Evolutionary conservation across 2,888 invertebrate species (phyloP).

Genomic region (Panopea generosa): DNA sequence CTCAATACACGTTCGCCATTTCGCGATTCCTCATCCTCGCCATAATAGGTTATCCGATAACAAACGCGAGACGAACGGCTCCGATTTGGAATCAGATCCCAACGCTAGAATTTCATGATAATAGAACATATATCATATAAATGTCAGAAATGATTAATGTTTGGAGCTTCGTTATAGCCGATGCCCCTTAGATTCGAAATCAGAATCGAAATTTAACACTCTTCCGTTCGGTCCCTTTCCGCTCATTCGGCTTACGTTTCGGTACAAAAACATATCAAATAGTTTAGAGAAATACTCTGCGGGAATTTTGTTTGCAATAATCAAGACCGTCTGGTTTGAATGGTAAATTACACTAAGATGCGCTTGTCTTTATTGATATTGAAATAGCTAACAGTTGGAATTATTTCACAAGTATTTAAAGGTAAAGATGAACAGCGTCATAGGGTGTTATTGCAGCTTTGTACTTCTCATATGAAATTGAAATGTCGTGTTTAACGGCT

Average conservation of each 20-base stretch:
- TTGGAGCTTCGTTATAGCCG: constrained; percentile 53
- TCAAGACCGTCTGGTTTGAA: too few species aligned
- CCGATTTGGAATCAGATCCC: constrained; percentile 40
- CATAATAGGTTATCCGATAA: constrained; percentile 60
- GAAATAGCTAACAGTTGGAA: too few species aligned
- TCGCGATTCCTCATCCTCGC: constrained; percentile 36
- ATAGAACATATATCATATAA: constrained; percentile 58
- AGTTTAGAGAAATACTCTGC: constrained; percentile 5
- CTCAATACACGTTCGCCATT: constrained; percentile 42
- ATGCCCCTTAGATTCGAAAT: background rate
- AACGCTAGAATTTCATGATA: constrained; percentile 57
- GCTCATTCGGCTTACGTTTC: constrained; percentile 16
- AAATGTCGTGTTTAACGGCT: too few species aligned
- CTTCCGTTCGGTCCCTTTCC: constrained; percentile 26
- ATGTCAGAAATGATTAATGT: constrained; percentile 67
- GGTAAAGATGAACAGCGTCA: too few species aligned
- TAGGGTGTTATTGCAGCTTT: too few species aligned
- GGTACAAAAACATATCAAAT: constrained; percentile 36
- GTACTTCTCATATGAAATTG: too few species aligned
- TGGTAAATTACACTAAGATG: too few species aligned
- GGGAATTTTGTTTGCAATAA: too few species aligned
- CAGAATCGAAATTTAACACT: constrained; percentile 6
- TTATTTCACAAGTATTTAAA: too few species aligned
- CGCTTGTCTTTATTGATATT: too few species aligned
- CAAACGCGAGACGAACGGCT: constrained; percentile 41